Evolutionary conservation across 1,140 invertebrate species (phyloP).

Genomic region (Drosophila bocqueti): DNA sequence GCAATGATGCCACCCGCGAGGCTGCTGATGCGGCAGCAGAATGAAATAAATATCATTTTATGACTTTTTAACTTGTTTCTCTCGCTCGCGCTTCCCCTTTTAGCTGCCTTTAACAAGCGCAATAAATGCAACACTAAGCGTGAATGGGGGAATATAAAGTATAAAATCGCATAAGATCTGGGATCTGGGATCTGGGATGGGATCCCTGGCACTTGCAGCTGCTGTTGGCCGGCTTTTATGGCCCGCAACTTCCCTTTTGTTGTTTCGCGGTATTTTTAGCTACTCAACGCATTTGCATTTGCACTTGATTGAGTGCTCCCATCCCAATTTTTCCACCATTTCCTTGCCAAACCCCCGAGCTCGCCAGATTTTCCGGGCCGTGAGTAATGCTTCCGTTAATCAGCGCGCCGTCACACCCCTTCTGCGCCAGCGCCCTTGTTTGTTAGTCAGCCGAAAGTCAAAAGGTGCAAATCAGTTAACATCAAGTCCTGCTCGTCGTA

Average conservation of each 20-base stretch:
- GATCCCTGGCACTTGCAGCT: slow-evolving; percentile 48
- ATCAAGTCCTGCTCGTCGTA: slow-evolving; percentile 16
- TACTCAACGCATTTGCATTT: slow-evolving; percentile 73
- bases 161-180: slow-evolving; percentile 17
- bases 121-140: slow-evolving; percentile 77
- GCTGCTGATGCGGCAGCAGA: slow-evolving; percentile 60
- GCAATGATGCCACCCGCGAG: slow-evolving; percentile 72
- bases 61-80: slow-evolving; percentile 82
- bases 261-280: slow-evolving; percentile 70
- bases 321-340: not conserved
- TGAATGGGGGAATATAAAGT: slow-evolving; percentile 17
- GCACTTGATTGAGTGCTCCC: slow-evolving; percentile 71
- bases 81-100: slow-evolving; percentile 42
- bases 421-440: not conserved
- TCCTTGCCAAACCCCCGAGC: not conserved
- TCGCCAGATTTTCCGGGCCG: slow-evolving; percentile 14
- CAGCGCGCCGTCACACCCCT: slow-evolving; percentile 27
- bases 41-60: slow-evolving; percentile 84
- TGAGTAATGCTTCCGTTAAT: slow-evolving; percentile 82
- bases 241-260: slow-evolving; percentile 70
- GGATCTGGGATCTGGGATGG: not conserved
- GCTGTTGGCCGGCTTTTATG: slow-evolving; percentile 59
- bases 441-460: slow-evolving; percentile 47
- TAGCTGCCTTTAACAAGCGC: slow-evolving; percentile 77
- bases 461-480: slow-evolving; percentile 82